Base-by-base conservation (phyloP, 2,797 vertebrate species). In the Balearica regulorum region DNA sequence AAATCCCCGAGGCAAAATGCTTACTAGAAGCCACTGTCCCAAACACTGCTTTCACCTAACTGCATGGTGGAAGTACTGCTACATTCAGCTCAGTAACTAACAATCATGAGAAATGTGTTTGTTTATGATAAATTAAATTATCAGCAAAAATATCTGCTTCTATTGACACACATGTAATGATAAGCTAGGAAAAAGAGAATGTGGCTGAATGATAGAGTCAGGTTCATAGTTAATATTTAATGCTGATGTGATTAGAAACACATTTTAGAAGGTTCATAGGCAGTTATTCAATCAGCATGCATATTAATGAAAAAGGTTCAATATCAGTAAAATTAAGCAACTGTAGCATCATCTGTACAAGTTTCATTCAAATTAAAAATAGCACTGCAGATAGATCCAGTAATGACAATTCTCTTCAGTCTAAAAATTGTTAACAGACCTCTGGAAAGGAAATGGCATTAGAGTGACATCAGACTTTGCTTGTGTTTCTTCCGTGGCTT, bases 161-260 rank as follows among this genome's bases (percentile, higher is more conserved):
- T 90, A 90, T 93, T 9, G 7, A 90, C 77, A 64, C 68, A 94
- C 66, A 83, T 18, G 37, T 71, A 96, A 86, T 68, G 93, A 95
- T 89, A 96, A 96, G 89, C 82, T 85, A 88, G 87, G 95, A 96
- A 95, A 92, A 94, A 91, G 93, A 91, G 89, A 95, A 95, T 58
- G 82, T 76, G 65, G 62, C 76, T 87, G 89, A 91, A 91, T 39
- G 54, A 89, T 26, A 91, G 65, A 91, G 84, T 91, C 91, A 94
- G 79, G 55, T 92, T 96, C 77, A 85, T 95, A 65, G 89, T 98
- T 97, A 97, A 97, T 98, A 96, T 98, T 97, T 98, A 98, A 98
- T 1, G 11, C 55, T 93, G 82, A 75, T 94, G 58, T 96, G 96
- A 98, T 97, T 97, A 97, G 96, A 97, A 96, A 89, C 87, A 96